These are phyloP conservation scores for Diplazon laetatorius DNA, from an alignment of 2,888 invertebrate species.

Conservation along the genomic window DNA sequence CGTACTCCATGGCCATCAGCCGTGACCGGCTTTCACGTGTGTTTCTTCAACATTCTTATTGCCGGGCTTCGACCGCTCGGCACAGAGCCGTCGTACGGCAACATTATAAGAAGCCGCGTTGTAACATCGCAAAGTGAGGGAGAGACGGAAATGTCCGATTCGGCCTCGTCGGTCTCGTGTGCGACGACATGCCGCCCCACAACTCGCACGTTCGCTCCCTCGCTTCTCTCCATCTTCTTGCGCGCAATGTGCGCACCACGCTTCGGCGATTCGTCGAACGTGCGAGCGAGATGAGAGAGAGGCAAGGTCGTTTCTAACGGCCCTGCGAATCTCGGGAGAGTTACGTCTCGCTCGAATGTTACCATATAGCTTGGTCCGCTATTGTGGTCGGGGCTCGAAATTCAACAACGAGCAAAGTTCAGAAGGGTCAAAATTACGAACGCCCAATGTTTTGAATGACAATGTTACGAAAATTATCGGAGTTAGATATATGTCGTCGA, in stretches of 20 bases:
- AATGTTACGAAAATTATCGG: no score
- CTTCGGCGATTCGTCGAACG: slow-evolving; percentile 42
- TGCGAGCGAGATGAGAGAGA: slow-evolving; percentile 46
- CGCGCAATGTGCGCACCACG: slow-evolving; percentile 67
- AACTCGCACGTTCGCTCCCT: slow-evolving; percentile 30
- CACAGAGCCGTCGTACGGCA: slow-evolving; percentile 51
- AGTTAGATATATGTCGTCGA: no score
- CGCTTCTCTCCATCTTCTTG: slow-evolving; percentile 63
- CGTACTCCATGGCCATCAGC: slow-evolving; percentile 81
- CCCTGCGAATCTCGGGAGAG: slow-evolving; percentile 64
- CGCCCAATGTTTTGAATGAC: no score
- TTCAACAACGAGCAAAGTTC: no score
- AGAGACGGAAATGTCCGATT: slow-evolving; percentile 55
- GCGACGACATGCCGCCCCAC: slow-evolving; percentile 33
- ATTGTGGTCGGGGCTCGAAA: slow-evolving; percentile 33
- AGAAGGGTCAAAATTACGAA: no score
- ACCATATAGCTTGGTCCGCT: slow-evolving; percentile 39
- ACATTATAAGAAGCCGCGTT: slow-evolving; percentile 43
- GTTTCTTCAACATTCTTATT: slow-evolving; percentile 77
- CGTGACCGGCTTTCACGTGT: slow-evolving; percentile 82
- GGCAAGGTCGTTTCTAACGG: slow-evolving; percentile 79
- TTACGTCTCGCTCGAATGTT: slow-evolving; percentile 61
- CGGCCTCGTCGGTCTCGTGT: slow-evolving; percentile 31
- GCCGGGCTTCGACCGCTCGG: slow-evolving; percentile 65
- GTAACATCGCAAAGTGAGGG: slow-evolving; percentile 52